Conservation (phyloP, 92 coral and sea anemone genomes). For the Epizoanthus fatuus region DNA sequence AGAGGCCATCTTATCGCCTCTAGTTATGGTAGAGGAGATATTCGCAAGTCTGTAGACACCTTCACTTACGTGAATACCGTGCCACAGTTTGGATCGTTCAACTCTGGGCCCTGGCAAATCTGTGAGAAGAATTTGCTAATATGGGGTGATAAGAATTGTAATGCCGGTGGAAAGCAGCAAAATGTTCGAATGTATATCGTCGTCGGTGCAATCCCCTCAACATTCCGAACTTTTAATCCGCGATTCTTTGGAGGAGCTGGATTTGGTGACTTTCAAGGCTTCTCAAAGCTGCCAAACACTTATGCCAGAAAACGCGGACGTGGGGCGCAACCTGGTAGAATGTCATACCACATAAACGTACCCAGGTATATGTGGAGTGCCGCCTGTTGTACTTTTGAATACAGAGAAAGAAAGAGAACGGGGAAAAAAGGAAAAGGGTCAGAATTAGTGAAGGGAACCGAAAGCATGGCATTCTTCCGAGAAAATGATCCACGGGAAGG, state of each 20-base stretch:
- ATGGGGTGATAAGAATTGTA: slow-evolving; percentile 29
- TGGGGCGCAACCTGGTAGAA: no score
- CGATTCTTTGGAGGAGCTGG: slow-evolving; percentile 44
- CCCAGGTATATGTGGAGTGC: no score
- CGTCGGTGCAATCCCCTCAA: slow-evolving; percentile 44
- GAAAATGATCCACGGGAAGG: no score
- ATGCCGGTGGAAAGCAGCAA: neutral
- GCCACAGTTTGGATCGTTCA: slow-evolving; percentile 36
- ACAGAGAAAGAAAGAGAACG: no score
- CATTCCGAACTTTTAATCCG: neutral
- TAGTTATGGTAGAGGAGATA: slow-evolving; percentile 14
- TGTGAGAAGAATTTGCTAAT: neutral
- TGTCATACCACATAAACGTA: no score
- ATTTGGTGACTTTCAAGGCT: slow-evolving; percentile 22
- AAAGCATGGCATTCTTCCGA: no score
- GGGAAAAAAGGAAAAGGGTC: no score
- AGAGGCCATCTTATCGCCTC: slow-evolving; percentile 34
- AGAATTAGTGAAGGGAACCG: no score
- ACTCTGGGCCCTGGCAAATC: slow-evolving; percentile 16
- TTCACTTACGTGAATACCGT: slow-evolving; percentile 31
- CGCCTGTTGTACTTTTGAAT: no score
- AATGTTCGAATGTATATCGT: slow-evolving; percentile 30
- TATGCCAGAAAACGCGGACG: no score
- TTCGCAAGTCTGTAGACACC: neutral
- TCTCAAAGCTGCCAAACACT: no score